These are phyloP conservation scores for Jacana jacana DNA, from an alignment of 2,113 vertebrate species.

Conservation along the genomic window DNA sequence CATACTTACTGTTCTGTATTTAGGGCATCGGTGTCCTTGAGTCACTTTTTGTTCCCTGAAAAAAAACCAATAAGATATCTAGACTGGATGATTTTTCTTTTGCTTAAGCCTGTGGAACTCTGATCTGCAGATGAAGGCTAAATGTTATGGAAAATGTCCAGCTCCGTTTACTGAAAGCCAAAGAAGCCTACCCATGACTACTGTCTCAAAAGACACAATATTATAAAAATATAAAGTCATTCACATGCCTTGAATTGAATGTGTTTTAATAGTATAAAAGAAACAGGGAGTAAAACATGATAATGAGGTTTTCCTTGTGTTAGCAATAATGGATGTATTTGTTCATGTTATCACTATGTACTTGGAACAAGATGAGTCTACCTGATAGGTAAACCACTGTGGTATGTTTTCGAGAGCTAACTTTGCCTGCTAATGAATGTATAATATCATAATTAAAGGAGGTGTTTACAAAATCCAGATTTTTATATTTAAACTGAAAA, in stretches of 20 bases:
- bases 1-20: background rate
- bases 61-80: accelerated
- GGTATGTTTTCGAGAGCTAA: background rate
- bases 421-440: background rate
- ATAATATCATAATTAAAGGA: background rate
- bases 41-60: background rate
- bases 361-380: background rate
- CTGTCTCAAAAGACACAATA: background rate
- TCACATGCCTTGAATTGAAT: background rate
- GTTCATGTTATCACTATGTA: background rate
- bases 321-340: background rate
- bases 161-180: background rate
- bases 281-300: background rate
- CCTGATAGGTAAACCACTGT: background rate
- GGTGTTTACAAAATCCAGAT: background rate
- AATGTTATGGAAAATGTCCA: background rate
- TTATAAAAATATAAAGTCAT: background rate
- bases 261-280: background rate
- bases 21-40: background rate
- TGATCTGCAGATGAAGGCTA: background rate
- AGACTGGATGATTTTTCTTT: background rate
- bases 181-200: background rate
- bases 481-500: background rate
- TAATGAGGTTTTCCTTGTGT: background rate
- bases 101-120: background rate